phyloP scores from a whole-genome alignment of 2,113 vertebrate genomes.

The Periophthalmodon schlosseri region DNA sequence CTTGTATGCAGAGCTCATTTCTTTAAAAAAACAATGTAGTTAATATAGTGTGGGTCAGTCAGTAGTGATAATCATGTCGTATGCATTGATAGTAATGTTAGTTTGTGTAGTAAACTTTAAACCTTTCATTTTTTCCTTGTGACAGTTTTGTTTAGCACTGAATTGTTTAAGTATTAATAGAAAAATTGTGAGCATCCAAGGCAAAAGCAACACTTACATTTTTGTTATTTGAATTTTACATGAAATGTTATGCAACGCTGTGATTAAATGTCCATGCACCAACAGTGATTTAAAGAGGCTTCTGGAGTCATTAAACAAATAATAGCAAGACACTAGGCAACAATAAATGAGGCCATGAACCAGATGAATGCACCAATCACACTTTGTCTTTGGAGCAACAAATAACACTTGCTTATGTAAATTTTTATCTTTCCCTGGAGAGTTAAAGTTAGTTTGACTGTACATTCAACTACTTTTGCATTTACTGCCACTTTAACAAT shows the following conservation, averaged over 20 bases:
- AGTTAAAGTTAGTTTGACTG: slow-evolving; percentile 18
- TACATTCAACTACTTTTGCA: background rate
- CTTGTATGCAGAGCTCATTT: too few relatives aligned
- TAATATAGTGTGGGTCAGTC: too few relatives aligned
- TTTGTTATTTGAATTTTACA: background rate
- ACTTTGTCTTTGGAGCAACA: slow-evolving; percentile 33
- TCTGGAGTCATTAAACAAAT: slow-evolving; percentile 35
- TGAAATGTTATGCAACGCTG: slow-evolving; percentile 20
- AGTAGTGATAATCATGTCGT: too few relatives aligned
- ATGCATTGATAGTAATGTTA: too few relatives aligned
- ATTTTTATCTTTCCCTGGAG: slow-evolving; percentile 31
- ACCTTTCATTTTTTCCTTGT: too few relatives aligned
- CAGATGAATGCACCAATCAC: slow-evolving; percentile 27
- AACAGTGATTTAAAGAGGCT: slow-evolving; percentile 49
- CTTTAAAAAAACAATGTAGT: too few relatives aligned
- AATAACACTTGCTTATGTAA: slow-evolving; percentile 28
- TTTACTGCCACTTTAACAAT: too few relatives aligned
- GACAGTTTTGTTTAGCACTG: too few relatives aligned
- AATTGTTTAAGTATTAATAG: too few relatives aligned
- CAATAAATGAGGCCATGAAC: slow-evolving; percentile 48
- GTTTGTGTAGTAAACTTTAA: too few relatives aligned
- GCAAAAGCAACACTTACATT: background rate
- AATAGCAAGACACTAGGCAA: slow-evolving; percentile 43
- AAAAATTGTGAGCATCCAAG: background rate
- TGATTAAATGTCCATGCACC: slow-evolving; percentile 28